phyloP scores from a whole-genome alignment of 2,113 vertebrate species.

The Macrotis lagotis region DNA sequence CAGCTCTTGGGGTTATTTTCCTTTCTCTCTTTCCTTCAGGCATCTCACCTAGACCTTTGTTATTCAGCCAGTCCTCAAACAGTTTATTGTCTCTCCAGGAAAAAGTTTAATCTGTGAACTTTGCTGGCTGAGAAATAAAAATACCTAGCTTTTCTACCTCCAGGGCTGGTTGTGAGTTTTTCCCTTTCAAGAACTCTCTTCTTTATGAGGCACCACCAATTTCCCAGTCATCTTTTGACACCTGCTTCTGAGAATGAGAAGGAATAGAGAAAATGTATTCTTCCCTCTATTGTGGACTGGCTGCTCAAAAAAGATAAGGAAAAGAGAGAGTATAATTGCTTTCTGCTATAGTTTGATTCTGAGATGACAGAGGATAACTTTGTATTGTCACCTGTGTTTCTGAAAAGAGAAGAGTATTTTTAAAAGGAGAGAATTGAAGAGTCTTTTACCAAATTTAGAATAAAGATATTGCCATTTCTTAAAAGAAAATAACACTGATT shows the following conservation, averaged over 20 bases:
- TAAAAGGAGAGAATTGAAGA: not conserved
- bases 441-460: not conserved
- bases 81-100: too few relatives aligned
- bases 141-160: too few relatives aligned
- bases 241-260: not conserved
- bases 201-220: too few relatives aligned
- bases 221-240: not conserved
- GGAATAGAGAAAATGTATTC: not conserved
- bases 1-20: too few relatives aligned
- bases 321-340: not conserved
- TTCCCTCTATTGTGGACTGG: not conserved
- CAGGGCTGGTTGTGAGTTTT: too few relatives aligned
- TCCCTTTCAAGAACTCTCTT: too few relatives aligned
- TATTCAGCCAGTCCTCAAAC: too few relatives aligned
- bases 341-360: not conserved
- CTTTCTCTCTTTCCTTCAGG: too few relatives aligned
- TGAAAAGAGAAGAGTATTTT: not conserved
- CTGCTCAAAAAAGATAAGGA: not conserved
- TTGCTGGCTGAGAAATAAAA: too few relatives aligned
- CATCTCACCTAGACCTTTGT: too few relatives aligned
- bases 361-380: not conserved
- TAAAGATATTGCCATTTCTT: not conserved
- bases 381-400: not conserved
- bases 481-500: not conserved
- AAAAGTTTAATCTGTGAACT: too few relatives aligned